phyloP scores from a whole-genome alignment of 1,140 invertebrate genomes.

The Diabrotica undecimpunctata region DNA sequence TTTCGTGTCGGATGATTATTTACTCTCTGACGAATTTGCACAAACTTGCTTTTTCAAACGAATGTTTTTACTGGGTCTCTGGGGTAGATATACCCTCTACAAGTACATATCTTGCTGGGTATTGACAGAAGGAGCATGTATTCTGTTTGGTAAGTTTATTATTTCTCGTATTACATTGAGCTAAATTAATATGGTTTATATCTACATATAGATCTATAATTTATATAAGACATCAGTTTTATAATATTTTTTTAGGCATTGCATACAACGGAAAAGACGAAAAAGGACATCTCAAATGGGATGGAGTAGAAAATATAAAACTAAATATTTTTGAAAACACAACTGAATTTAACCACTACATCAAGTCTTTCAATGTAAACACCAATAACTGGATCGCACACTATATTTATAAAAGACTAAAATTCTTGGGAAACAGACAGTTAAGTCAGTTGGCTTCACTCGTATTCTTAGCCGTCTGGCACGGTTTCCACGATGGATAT shows the following conservation, averaged over 20 bases:
- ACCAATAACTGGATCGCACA: conserved; percentile 89
- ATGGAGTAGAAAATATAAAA: conserved; percentile 83
- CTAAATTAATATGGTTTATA: too few relatives aligned
- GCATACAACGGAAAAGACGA: conserved; percentile 74
- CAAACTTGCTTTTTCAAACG: conserved; percentile 60
- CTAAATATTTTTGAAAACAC: conserved; percentile 72
- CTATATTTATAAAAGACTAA: conserved; percentile 89
- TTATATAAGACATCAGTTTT: background rate
- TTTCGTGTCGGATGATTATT: conserved; percentile 67
- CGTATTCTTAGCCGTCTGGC: conserved; percentile 88
- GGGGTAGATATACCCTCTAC: conserved; percentile 79
- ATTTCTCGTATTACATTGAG: background rate
- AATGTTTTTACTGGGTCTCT: conserved; percentile 69
- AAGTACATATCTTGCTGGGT: conserved; percentile 93
- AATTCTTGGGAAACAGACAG: conserved; percentile 82
- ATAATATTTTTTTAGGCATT: conserved; percentile 55
- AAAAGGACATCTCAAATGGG: conserved; percentile 65
- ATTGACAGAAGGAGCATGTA: conserved; percentile 75
- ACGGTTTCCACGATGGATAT: conserved; percentile 87
- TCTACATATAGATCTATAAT: too few relatives aligned
- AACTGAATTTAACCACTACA: conserved; percentile 78
- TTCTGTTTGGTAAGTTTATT: conserved; percentile 55
- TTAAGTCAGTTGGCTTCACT: conserved; percentile 79
- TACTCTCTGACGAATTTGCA: conserved; percentile 63
- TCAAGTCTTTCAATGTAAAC: conserved; percentile 87